These are phyloP conservation scores for Paedocypris micromegethes DNA, from an alignment of 2,797 vertebrate genomes.

Conservation along the genomic window DNA sequence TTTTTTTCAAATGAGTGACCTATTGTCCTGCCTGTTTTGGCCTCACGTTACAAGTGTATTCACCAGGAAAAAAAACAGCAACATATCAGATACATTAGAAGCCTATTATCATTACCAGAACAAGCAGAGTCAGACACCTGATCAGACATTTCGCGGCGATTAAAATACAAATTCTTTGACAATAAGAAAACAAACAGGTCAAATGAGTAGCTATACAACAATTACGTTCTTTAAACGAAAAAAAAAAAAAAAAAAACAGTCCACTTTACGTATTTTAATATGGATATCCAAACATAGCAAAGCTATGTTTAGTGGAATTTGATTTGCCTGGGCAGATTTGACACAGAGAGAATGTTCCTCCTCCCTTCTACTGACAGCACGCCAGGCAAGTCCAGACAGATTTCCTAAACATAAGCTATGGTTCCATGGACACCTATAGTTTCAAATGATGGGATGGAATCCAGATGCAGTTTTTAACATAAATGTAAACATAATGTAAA, in stretches of 20 bases:
- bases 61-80: not conserved
- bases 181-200: constrained; percentile 1
- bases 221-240: not conserved
- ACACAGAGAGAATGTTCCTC: constrained; percentile 24
- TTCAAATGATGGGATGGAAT: too few species aligned
- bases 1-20: too few species aligned
- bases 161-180: not conserved
- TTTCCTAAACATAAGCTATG: constrained; percentile 20
- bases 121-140: constrained; percentile 17
- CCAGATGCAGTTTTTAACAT: too few species aligned
- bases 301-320: constrained; percentile 46
- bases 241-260: not conserved
- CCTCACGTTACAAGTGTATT: not conserved
- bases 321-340: constrained; percentile 54
- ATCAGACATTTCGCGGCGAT: constrained; percentile 1
- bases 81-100: constrained; percentile 8
- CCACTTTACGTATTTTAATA: too few species aligned
- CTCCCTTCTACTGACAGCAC: not conserved
- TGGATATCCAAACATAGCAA: not conserved
- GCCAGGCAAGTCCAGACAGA: constrained; percentile 48
- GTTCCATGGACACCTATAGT: not conserved
- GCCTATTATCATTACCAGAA: constrained; percentile 18
- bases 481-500: too few species aligned
- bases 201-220: not conserved
- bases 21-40: constrained; percentile 7